Evolutionary conservation across 2,113 vertebrate genomes (phyloP), one percentile per base, ranked within the genome.

Genomic region (Corvus cornix): DNA sequence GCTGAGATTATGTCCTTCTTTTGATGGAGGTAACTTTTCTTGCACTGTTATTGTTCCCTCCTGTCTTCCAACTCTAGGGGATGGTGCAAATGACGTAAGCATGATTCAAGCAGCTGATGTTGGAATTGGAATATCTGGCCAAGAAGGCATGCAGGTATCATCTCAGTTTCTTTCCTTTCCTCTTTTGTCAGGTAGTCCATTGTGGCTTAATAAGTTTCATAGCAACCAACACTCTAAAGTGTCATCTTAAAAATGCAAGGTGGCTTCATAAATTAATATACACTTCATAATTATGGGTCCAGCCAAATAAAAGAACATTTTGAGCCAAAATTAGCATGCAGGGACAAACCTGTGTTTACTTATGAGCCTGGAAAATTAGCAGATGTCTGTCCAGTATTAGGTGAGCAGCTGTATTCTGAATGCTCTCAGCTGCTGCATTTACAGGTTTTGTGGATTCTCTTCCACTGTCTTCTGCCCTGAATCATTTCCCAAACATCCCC

Each of bases 101-200:
- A 99, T 99, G 99, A 99, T 99, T 97, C 99, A 99, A 91, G 99
- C 98, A 88, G 99, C 99, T 63, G 98, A 99, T 91, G 89, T 99
- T 52, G 99, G 99, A 74, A 96, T 99, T 90, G 99, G 99, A 48
- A 98, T 99, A 96, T 99, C 98, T 46, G 99, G 99, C 44, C 99
- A 99, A 96, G 99, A 99, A 97, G 99, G 99, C 92, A 99, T 99
- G 99, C 99, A 99, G 99, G 99, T 99, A 95, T 24, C 21, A 4
- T 44, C 72, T 74, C 58, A 15, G 1, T 44, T 76, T 64, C 21
- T 35, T 83, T 59, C 55, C 46, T 41, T 59, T 84, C 74, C 48
- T 70, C 30, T 79, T 81, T 26, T 74, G 5, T 39, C 37, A 64
- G 2, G 1, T 77, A 51, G 30, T 66, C 41, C 37, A 11, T 66